These are phyloP conservation scores for Allolobophora icterica DNA, from an alignment of 2,888 invertebrate genomes.

Conservation along the genomic window DNA sequence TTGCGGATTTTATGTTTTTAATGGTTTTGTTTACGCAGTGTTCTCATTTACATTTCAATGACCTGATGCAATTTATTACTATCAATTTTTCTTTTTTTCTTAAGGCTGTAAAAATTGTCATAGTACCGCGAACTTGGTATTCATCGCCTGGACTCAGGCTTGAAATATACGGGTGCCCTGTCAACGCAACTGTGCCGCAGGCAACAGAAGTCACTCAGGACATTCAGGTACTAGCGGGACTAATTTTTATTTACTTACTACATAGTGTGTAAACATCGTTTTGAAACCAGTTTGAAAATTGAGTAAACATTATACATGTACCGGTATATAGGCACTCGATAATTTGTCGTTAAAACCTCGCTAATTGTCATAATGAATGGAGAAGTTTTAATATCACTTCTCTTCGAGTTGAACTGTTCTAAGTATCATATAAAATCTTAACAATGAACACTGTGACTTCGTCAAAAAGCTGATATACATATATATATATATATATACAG, in stretches of 20 bases:
- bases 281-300: not conserved
- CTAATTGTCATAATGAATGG: not conserved
- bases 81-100: not conserved
- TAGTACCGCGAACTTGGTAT: conserved; percentile 18
- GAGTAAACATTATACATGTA: not conserved
- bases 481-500: too few species aligned
- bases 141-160: conserved; percentile 13
- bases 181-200: not conserved
- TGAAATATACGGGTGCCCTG: conserved; percentile 30
- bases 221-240: not conserved
- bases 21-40: not conserved
- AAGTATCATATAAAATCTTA: not conserved
- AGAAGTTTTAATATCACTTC: not conserved
- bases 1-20: not conserved
- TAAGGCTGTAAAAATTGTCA: conserved; percentile 31
- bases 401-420: not conserved
- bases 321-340: too few species aligned
- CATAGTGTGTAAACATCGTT: not conserved
- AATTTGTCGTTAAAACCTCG: not conserved
- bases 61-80: not conserved
- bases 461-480: too few species aligned
- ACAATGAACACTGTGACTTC: too few species aligned
- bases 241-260: not conserved
- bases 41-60: too few species aligned
- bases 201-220: conserved; percentile 33